Percentiles rank a stretch among this genome's conserved stretches.
phyloP scores from a whole-genome alignment of 1,140 invertebrate species.

The Dendrolimus punctatus region DNA sequence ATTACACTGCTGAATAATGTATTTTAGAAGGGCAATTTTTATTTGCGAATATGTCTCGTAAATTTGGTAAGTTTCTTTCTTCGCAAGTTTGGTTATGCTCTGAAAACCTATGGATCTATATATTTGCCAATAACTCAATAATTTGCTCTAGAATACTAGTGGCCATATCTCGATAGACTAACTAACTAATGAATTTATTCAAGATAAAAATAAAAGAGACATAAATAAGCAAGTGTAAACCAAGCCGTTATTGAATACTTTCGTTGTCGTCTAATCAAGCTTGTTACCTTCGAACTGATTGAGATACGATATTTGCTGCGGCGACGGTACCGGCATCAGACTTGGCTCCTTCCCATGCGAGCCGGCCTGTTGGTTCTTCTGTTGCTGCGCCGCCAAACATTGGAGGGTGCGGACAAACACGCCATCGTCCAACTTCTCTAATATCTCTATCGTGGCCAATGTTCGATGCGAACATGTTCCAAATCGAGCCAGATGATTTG shows the following conservation, averaged over 20 bases:
- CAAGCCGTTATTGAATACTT: constrained; percentile 17
- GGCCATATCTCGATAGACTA: no score
- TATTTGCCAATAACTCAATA: no score
- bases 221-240: constrained; percentile 8
- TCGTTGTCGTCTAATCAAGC: constrained; percentile 24
- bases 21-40: no score
- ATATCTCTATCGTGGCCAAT: constrained; percentile 53
- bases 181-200: no score
- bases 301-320: constrained; percentile 96
- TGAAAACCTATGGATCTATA: no score
- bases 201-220: neutral
- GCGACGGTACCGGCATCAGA: constrained; percentile 95
- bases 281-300: constrained; percentile 90
- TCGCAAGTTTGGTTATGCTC: no score
- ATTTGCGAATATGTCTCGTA: no score
- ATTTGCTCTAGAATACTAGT: no score
- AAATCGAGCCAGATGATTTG: constrained; percentile 5
- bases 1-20: no score
- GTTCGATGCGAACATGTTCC: constrained; percentile 22
- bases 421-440: constrained; percentile 77
- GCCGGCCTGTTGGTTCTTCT: constrained; percentile 68
- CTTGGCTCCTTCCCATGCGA: constrained; percentile 84
- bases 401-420: constrained; percentile 87
- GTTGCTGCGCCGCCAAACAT: constrained; percentile 84
- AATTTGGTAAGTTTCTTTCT: no score